These are phyloP conservation scores for Atherinosoma microstoma DNA, from an alignment of 2,797 vertebrate species.

Conservation along the genomic window DNA sequence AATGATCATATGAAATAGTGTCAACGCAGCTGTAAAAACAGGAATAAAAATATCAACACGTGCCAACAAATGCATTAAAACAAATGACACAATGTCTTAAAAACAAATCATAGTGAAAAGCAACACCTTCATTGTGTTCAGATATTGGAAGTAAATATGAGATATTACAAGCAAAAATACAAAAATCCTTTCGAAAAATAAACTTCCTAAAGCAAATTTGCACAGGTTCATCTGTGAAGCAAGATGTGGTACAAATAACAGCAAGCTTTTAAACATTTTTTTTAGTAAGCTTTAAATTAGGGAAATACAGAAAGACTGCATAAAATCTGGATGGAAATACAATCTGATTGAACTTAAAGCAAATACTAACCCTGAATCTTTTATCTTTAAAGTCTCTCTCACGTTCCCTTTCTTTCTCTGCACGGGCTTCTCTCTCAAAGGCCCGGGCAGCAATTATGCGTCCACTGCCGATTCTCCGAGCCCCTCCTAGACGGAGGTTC, in stretches of 20 bases:
- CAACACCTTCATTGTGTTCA: too few relatives aligned
- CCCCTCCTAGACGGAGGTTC: conserved; percentile 87
- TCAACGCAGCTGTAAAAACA: neutral
- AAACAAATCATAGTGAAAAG: neutral
- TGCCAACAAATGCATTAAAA: neutral
- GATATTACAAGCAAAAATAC: neutral
- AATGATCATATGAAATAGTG: neutral
- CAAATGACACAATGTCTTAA: neutral
- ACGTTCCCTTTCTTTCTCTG: conserved; percentile 91
- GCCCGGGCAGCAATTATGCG: conserved; percentile 92
- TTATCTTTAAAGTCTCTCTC: conserved; percentile 97
- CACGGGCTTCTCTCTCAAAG: conserved; percentile 92
- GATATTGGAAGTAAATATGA: too few relatives aligned
- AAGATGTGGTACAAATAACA: neutral
- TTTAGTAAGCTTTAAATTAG: neutral
- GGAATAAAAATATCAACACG: neutral
- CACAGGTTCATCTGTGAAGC: neutral
- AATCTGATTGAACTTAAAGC: conserved; percentile 6
- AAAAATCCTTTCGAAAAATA: neutral
- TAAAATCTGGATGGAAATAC: neutral
- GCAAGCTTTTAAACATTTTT: neutral
- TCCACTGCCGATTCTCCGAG: conserved; percentile 94
- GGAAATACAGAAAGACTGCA: neutral
- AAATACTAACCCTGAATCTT: conserved; percentile 91
- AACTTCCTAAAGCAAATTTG: neutral